Evolutionary conservation across 53 echinoderm and acorn worm genomes (phyloP).

Genomic region (Crossaster papposus): DNA sequence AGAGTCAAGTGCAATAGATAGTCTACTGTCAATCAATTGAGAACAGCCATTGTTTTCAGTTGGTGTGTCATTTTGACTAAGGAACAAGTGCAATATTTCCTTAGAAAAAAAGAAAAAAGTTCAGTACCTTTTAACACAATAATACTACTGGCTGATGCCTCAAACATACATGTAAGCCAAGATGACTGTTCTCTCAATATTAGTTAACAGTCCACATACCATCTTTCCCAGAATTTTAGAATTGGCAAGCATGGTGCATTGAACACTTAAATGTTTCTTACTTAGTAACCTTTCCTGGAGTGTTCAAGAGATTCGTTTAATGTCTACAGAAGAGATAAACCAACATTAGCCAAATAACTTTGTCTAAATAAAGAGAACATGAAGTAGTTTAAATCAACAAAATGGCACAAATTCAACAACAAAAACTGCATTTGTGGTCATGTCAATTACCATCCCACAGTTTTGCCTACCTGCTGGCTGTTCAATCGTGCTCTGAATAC

Average conservation of each 20-base stretch:
- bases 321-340: conserved; percentile 18
- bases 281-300: conserved; percentile 46
- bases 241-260: conserved; percentile 12
- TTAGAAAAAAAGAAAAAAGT: too few relatives aligned
- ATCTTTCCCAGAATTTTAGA: background rate
- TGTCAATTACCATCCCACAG: too few relatives aligned
- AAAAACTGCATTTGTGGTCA: too few relatives aligned
- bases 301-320: conserved; percentile 44
- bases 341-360: background rate
- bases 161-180: too few relatives aligned
- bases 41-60: background rate
- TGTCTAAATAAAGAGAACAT: too few relatives aligned
- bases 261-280: conserved; percentile 13
- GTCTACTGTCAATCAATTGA: background rate
- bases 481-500: background rate
- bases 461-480: too few relatives aligned
- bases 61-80: background rate
- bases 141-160: too few relatives aligned
- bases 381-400: too few relatives aligned
- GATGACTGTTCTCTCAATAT: background rate
- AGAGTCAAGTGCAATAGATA: background rate
- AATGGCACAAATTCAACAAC: too few relatives aligned
- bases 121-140: too few relatives aligned
- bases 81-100: background rate
- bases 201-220: background rate